Base-by-base conservation (phyloP, 2,113 vertebrate species). In the Lipotes vexillifer region DNA sequence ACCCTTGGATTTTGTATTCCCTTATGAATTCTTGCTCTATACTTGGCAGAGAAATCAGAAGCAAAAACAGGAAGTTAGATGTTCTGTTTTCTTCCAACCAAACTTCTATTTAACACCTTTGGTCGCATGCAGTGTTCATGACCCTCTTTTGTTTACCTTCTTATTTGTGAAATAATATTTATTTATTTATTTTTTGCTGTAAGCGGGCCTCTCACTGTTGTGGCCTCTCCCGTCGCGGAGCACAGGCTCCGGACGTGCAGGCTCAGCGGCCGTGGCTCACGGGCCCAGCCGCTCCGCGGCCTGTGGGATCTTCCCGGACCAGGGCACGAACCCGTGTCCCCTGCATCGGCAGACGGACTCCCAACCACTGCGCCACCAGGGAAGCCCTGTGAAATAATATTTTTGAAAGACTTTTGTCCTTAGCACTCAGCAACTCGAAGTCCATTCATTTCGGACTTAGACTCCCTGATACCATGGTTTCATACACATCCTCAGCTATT, bases 1-100 rank as follows among this genome's bases (percentile, higher is more conserved):
- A 78, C 46, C 4, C 84, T 90, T 90, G 68, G 25, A 90, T 87
- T 92, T 96, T 94, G 12, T 83, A 68, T 83, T 94, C 74, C 68
- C 41, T 87, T 90, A 78, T 94, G 84, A 92, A 90, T 78, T 20
- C 21, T 91, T 86, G 8, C 81, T 92, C 78, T 90, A 36, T 33
- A 90, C 25, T 83, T 87, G 80, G 90, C 88, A 71, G 89, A 96
- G 84, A 94, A 94, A 90, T 85, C 63, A 92, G 88, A 90, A 90
- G 52, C 33, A 86, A 82, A 81, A 29, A 3, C 13, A 78, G 55
- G 2, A 61, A 74, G 52, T 92, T 66, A 87, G 74, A 68, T 91
- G 90, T 44, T 91, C 44, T 72, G 38, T 71, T 90, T 57, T 84
- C 59, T 69, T 97, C 59, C 52, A 71, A 8, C 59, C 46, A 87